A percentile compares a stretch with the other conserved stretches of the same genome.
Evolutionary conservation across 2,797 vertebrate genomes (phyloP).

Genomic region (Perodicticus potto): DNA sequence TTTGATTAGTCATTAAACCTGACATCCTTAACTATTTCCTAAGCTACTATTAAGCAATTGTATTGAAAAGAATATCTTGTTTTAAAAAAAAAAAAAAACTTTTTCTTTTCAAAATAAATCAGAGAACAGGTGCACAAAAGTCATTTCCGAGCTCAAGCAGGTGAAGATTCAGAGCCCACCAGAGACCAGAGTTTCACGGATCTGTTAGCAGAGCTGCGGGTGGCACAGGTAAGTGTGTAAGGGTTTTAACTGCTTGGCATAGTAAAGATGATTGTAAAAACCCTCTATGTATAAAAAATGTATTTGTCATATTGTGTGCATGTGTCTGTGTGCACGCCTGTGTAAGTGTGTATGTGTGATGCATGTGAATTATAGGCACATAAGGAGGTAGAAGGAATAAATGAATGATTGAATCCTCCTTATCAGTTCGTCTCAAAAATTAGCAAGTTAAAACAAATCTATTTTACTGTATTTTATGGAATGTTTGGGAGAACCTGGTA

Average conservation of each 20-base stretch:
- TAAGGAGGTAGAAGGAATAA: background rate
- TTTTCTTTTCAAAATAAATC: slow-evolving; percentile 77
- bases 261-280: slow-evolving; percentile 53
- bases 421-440: slow-evolving; percentile 36
- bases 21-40: background rate
- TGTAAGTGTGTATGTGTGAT: too few species aligned
- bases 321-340: too few species aligned
- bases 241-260: background rate
- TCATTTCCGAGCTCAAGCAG: slow-evolving; percentile 79
- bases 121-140: slow-evolving; percentile 92
- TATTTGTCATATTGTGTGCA: background rate
- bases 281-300: background rate
- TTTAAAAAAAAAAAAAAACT: background rate
- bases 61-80: slow-evolving; percentile 25
- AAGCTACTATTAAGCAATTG: slow-evolving; percentile 11
- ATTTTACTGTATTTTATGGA: background rate
- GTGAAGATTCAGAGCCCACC: slow-evolving; percentile 83
- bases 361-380: background rate
- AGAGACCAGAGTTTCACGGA: slow-evolving; percentile 89
- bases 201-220: slow-evolving; percentile 90
- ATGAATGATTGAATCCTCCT: background rate
- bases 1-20: background rate
- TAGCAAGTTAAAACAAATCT: slow-evolving; percentile 14
- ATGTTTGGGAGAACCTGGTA: background rate
- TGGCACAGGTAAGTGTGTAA: slow-evolving; percentile 88